Percentiles rank a stretch among this genome's conserved stretches.
Evolutionary conservation across 2,797 vertebrate species (phyloP).

Genomic region (Artibeus lituratus): DNA sequence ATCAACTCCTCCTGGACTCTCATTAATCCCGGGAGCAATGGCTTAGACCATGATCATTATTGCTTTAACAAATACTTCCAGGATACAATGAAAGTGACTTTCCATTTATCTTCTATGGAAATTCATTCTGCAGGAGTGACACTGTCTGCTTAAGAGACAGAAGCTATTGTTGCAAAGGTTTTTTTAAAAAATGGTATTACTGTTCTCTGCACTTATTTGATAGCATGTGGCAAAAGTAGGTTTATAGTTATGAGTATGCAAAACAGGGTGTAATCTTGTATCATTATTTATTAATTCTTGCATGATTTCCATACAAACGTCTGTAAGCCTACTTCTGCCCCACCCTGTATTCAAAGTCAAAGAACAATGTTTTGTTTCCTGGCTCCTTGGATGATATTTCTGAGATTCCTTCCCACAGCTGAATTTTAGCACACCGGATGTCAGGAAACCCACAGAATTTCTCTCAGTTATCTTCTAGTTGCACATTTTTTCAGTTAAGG

Average conservation of each 20-base stretch:
- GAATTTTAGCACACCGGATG: background rate
- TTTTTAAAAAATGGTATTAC: constrained; percentile 8
- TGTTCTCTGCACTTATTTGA: constrained; percentile 22
- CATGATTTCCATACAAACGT: background rate
- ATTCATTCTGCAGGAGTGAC: constrained; percentile 66
- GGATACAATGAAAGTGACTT: constrained; percentile 64
- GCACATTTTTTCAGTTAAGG: background rate
- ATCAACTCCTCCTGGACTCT: constrained; percentile 61
- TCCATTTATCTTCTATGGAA: constrained; percentile 72
- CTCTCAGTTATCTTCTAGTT: background rate
- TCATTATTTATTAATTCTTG: background rate
- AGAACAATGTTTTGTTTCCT: constrained; percentile 62
- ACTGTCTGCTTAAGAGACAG: constrained; percentile 66
- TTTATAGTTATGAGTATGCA: background rate
- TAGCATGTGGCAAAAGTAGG: background rate
- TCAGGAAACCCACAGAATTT: background rate
- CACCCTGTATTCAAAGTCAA: constrained; percentile 54
- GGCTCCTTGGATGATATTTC: constrained; percentile 1
- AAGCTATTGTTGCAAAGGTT: constrained; percentile 53
- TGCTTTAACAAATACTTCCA: constrained; percentile 72
- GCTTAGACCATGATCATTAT: constrained; percentile 64
- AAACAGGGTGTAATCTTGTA: background rate
- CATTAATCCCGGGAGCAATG: constrained; percentile 64
- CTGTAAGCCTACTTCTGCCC: background rate
- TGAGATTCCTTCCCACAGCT: background rate